Conservation (phyloP, 1,140 invertebrate genomes). For the Camponotus floridanus region DNA sequence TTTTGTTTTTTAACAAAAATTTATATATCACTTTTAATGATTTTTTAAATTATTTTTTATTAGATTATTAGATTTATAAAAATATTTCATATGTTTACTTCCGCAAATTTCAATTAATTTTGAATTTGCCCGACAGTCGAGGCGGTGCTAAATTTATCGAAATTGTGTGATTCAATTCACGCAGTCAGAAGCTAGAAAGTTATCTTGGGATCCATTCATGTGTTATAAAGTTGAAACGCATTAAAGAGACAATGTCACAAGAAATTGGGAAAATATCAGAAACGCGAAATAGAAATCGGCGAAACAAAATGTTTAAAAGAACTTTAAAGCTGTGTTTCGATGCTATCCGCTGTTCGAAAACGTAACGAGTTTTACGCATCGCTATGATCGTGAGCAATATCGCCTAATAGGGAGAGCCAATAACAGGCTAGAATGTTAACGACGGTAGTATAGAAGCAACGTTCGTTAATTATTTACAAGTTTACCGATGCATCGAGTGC, state of each 20-base stretch:
- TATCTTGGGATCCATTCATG: conserved; percentile 3
- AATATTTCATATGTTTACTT: background rate
- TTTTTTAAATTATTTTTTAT: background rate
- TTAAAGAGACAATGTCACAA: conserved; percentile 39
- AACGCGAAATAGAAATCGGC: conserved; percentile 43
- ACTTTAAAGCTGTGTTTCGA: conserved; percentile 33
- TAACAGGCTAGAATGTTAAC: conserved; percentile 74
- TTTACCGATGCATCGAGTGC: conserved; percentile 75
- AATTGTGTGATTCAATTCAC: background rate
- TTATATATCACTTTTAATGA: background rate
- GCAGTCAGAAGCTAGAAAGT: background rate
- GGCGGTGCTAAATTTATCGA: background rate
- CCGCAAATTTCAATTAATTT: background rate
- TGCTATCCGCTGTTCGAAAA: conserved; percentile 2
- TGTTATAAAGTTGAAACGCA: conserved; percentile 28
- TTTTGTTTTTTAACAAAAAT: background rate
- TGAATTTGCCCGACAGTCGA: background rate
- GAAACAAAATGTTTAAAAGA: conserved; percentile 27
- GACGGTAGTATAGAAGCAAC: conserved; percentile 59
- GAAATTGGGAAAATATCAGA: conserved; percentile 50
- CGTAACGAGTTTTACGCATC: conserved; percentile 69
- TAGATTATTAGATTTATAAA: background rate
- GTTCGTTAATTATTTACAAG: conserved; percentile 80
- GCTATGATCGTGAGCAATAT: conserved; percentile 59
- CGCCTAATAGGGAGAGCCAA: conserved; percentile 71